Evolutionary conservation across 1,140 invertebrate genomes (phyloP), one percentile per base, ranked within the genome.

Genomic region (Orchestia grillus): DNA sequence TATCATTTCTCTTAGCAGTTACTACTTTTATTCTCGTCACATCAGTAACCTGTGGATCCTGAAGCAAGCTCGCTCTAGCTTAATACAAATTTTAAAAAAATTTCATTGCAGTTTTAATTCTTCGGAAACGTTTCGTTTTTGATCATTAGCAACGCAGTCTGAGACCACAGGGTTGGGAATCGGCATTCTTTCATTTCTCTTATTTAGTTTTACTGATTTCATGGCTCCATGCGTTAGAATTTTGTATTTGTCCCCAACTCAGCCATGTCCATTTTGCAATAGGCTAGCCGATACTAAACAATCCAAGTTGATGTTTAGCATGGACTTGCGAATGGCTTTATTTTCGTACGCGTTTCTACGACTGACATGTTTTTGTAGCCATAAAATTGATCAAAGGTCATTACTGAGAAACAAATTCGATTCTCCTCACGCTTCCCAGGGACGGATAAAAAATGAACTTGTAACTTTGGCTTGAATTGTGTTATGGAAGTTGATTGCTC

Each of bases 301-400:
- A 77, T 77, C 62, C 62, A 77, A 77, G 28, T 77, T 77, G 62
- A 77, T 77, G 62, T 15, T 15, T 3, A 77, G 62, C 62, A 77
- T 77, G 62, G 62, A 77, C 62, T 53, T 77, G 62, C 62, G 36
- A 77, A 77, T 77, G 62, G 62, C 62, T 77, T 36, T 8, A 44
- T 90, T 90, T 44, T 42, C 42, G 88, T 42, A 90, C 88, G 42
- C n/a, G 88, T 90, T 41, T 44, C 43, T 90, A 90, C 43, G 88
- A 90, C 88, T 90, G 88, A 90, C 88, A 90, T 90, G 88, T 90
- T 90, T 44, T 41, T 90, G 43, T 90, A 90, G 88, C 43, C 4
- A 90, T 42, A 36, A 42, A 8, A 42, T 90, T 90, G 41, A 90
- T 42, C n/a, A 11, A 19, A 41, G 4, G 4, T 42, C 41, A 90